These are phyloP conservation scores for Eupithecia centaureata DNA, from an alignment of 2,888 invertebrate species.

Conservation along the genomic window DNA sequence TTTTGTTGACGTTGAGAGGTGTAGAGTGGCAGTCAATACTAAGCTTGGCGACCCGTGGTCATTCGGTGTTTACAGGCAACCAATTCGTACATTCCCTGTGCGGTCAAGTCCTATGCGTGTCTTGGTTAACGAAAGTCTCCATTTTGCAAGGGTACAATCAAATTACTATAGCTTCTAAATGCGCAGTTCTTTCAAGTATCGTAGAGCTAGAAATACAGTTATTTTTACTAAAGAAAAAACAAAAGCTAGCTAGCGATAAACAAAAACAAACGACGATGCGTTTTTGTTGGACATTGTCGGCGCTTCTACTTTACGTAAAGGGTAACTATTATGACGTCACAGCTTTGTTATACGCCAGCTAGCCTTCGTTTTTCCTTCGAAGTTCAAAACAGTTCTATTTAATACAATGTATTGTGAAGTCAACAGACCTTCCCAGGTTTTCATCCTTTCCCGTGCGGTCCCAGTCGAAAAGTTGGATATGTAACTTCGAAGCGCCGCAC, in stretches of 20 bases:
- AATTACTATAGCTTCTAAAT: conserved; percentile 21
- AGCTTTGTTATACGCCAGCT: neutral
- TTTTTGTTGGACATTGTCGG: neutral
- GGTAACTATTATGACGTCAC: too few relatives aligned
- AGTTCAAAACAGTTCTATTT: neutral
- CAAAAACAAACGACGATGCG: neutral
- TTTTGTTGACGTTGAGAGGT: conserved; percentile 4
- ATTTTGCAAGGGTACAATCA: neutral
- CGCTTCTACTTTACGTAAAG: too few relatives aligned
- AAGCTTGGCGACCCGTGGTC: conserved; percentile 17
- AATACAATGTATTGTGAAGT: conserved; percentile 25
- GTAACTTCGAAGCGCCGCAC: conserved; percentile 61
- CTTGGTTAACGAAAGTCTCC: neutral
- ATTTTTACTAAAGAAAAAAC: neutral
- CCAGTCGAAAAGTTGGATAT: conserved; percentile 93
- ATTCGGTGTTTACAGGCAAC: conserved; percentile 8
- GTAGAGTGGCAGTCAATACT: conserved; percentile 28
- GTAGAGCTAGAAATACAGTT: conserved; percentile 30
- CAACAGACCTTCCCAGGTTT: conserved; percentile 94
- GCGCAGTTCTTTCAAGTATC: conserved; percentile 34
- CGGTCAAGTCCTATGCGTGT: conserved; percentile 2
- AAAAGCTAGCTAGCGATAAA: neutral
- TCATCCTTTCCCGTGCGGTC: conserved; percentile 96
- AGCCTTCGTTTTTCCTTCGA: neutral
- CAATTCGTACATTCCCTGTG: conserved; percentile 10